These are phyloP conservation scores for Laticauda laticaudata DNA, from an alignment of 2,113 vertebrate genomes.

Conservation along the genomic window DNA sequence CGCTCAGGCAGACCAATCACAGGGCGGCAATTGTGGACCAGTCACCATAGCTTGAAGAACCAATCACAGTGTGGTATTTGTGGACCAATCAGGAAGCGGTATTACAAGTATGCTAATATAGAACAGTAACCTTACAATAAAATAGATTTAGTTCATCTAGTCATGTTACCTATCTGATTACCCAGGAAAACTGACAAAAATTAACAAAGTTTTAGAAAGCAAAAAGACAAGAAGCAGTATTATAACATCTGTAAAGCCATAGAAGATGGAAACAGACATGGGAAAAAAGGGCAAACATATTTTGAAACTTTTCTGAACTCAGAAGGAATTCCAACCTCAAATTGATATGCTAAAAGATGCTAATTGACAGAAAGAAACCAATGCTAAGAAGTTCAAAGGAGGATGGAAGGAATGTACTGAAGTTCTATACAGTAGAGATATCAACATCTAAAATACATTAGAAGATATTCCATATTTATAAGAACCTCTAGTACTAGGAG, in stretches of 20 bases:
- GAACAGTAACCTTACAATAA: no score
- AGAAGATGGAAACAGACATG: not conserved
- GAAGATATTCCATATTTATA: not conserved
- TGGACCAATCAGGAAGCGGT: no score
- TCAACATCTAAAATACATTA: not conserved
- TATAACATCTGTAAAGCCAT: not conserved
- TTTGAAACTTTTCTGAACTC: not conserved
- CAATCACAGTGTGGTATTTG: no score
- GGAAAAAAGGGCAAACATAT: not conserved
- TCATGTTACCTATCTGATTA: not conserved
- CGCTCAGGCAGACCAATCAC: no score
- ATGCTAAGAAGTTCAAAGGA: not conserved
- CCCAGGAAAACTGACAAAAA: not conserved
- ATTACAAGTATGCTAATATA: no score
- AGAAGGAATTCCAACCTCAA: not conserved
- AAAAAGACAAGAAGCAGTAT: not conserved
- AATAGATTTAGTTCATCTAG: not conserved
- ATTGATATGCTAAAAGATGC: not conserved
- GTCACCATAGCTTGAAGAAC: no score
- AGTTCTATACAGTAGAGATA: not conserved
- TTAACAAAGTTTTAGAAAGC: not conserved
- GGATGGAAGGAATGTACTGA: not conserved
- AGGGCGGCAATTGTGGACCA: no score
- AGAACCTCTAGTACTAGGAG: not conserved
- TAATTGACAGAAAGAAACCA: not conserved